Conservation (phyloP, 1,140 invertebrate species). For the Plectrocnemia conspersa region DNA sequence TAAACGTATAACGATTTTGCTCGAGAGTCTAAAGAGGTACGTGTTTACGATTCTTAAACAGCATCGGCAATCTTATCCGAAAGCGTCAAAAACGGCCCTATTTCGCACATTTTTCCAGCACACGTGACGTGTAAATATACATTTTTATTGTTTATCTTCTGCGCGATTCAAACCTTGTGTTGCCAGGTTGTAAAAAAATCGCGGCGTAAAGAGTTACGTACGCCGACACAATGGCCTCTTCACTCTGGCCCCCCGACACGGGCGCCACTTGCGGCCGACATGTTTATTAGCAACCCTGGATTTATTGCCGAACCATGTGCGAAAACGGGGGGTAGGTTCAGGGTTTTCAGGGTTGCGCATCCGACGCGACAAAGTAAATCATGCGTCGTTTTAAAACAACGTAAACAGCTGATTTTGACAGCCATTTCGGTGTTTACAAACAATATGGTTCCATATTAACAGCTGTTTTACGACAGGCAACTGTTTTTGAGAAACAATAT, state of each 20-base stretch:
- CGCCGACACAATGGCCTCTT: conserved; percentile 15
- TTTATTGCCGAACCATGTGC: conserved; percentile 35
- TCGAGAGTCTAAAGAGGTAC: no score
- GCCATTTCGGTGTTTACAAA: no score
- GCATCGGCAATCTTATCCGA: no score
- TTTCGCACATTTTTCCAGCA: no score
- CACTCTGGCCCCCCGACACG: conserved; percentile 17
- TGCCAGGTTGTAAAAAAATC: conserved; percentile 8
- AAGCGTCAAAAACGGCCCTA: no score
- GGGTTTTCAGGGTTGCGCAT: conserved; percentile 19
- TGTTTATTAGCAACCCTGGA: conserved; percentile 40
- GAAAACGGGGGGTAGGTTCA: conserved; percentile 18
- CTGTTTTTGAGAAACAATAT: no score
- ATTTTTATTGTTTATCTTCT: conserved; percentile 19
- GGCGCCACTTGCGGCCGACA: conserved; percentile 38
- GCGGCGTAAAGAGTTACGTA: conserved; percentile 15
- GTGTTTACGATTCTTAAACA: no score
- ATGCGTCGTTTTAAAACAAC: no score
- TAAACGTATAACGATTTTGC: no score
- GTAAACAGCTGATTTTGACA: no score
- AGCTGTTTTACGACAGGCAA: no score
- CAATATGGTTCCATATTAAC: no score
- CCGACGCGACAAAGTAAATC: conserved; percentile 11
- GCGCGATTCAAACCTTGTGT: conserved; percentile 7
- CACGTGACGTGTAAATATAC: conserved; percentile 14